Evolutionary conservation across 2,113 vertebrate species (phyloP).

Genomic region (Campylomormyrus numenius): DNA sequence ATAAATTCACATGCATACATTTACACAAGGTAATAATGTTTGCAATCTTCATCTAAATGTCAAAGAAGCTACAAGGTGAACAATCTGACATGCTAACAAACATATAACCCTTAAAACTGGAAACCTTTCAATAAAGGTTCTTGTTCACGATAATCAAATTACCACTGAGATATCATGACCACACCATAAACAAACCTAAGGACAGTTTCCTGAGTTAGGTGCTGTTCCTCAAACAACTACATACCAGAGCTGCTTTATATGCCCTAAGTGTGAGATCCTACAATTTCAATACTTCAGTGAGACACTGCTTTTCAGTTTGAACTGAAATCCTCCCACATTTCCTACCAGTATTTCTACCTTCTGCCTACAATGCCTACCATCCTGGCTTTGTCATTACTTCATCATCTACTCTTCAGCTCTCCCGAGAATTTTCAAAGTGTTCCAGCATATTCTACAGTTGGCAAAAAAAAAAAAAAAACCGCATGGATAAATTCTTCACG

Average conservation of each 20-base stretch:
- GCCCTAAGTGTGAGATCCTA: not conserved
- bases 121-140: not conserved
- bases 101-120: not conserved
- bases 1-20: not conserved
- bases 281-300: not conserved
- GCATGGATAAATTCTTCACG: not conserved
- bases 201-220: not conserved
- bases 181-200: not conserved
- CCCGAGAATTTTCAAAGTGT: not conserved
- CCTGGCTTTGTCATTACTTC: not conserved
- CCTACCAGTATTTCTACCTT: not conserved
- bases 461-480: not conserved
- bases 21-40: not conserved
- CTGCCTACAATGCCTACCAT: not conserved
- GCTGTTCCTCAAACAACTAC: not conserved
- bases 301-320: not conserved
- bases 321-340: not conserved
- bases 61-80: not conserved
- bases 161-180: not conserved
- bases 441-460: not conserved
- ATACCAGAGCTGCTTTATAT: not conserved
- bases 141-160: not conserved
- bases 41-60: not conserved
- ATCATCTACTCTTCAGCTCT: not conserved
- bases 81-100: not conserved